phyloP scores from a whole-genome alignment of 2,797 vertebrate species.

The Platyrinchus mystaceus region DNA sequence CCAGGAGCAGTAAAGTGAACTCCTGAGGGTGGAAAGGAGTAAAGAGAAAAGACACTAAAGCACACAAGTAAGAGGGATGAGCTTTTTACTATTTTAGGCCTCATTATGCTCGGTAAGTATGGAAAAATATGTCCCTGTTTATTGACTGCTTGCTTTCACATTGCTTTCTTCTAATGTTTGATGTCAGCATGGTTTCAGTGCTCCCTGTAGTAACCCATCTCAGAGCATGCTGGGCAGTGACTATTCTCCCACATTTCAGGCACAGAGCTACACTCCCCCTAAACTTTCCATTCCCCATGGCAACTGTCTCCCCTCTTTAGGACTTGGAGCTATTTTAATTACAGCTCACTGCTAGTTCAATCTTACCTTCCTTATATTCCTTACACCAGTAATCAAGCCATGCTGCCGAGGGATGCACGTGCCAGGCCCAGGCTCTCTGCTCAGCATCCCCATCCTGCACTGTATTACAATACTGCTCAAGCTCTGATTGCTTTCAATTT shows the following conservation, averaged over 20 bases:
- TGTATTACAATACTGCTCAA: neutral
- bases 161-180: neutral
- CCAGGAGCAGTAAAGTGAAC: neutral
- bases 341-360: neutral
- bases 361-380: neutral
- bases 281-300: neutral
- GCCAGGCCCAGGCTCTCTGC: neutral
- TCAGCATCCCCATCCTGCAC: neutral
- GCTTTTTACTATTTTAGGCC: neutral
- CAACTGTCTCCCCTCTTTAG: neutral
- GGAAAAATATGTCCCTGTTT: neutral
- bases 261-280: neutral
- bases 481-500: neutral
- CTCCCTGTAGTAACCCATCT: neutral
- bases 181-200: neutral
- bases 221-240: accelerated
- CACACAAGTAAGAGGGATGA: neutral
- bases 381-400: neutral
- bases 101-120: neutral
- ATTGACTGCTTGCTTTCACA: neutral
- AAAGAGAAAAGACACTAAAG: neutral
- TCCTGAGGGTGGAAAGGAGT: neutral
- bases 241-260: neutral
- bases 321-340: neutral
- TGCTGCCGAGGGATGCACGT: accelerated